Evolutionary conservation across 1,140 invertebrate genomes (phyloP), one percentile per base, ranked within the genome.

Genomic region (Habropoda laboriosa): DNA sequence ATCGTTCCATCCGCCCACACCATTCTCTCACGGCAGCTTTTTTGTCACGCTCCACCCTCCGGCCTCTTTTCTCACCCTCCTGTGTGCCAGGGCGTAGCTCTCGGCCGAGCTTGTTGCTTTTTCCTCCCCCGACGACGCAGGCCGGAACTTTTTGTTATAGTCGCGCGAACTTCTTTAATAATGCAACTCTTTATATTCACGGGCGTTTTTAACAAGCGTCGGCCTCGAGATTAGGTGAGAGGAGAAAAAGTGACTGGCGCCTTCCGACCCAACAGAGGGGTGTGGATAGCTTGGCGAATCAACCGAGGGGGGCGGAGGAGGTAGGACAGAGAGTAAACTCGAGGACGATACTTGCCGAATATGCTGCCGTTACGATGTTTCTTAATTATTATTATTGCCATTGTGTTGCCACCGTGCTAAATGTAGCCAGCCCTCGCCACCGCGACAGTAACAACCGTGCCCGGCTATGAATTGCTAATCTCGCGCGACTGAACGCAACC

Each of bases 141-240:
- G 71, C 83, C 79, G 79, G 91, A 87, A 93, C 91, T 91, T 92
- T 92, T 91, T 91, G 89, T 92, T 92, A 91, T 90, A 91, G 89
- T 90, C 89, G 89, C 84, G 90, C 89, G 87, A 93, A 93, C 91
- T 93, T 93, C 92, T 93, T 93, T 93, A 92, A 93, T 92, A 93
- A 92, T 92, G 91, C 90, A 93, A 93, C 92, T 92, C 91, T 93
- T 93, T 93, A 93, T 93, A 92, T 92, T 92, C 92, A 93, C 90
- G 90, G 88, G 88, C 87, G 83, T 92, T 92, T 91, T 92, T 92
- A 92, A 93, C 91, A 92, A 92, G 90, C 89, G 86, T 87, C 83
- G 85, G 87, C 83, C 84, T 88, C 87, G 89, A 92, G 91, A 92
- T 92, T 92, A 93, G 90, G 88, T 89, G 80, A 86, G 81, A 75